Conservation (phyloP, 2,797 vertebrate species). For the Epinephelus malabaricus region DNA sequence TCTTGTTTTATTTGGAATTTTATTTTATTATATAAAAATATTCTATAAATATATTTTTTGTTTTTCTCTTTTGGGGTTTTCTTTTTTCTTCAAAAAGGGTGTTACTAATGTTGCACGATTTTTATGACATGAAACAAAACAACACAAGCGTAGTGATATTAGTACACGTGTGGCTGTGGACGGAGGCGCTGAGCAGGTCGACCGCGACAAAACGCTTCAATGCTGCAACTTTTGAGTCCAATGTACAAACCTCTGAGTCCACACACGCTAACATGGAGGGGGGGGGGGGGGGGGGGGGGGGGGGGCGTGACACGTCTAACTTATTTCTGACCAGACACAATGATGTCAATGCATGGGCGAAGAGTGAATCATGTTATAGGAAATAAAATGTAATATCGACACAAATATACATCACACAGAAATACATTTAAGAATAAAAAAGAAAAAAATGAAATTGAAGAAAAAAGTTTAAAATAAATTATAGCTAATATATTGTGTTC, state of each 20-base stretch:
- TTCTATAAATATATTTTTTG: conserved; percentile 87
- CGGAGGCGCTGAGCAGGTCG: conserved; percentile 75
- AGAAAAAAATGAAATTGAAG: conserved; percentile 84
- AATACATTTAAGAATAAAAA: conserved; percentile 85
- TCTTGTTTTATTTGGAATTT: conserved; percentile 83
- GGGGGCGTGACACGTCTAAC: conserved; percentile 77
- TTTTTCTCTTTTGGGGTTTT: conserved; percentile 73
- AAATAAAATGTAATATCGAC: conserved; percentile 86
- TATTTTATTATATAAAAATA: conserved; percentile 85
- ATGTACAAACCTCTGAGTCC: conserved; percentile 76
- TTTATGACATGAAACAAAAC: conserved; percentile 79
- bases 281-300: background rate
- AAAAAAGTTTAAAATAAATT: conserved; percentile 89
- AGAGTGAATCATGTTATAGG: conserved; percentile 84
- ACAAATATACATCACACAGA: conserved; percentile 89
- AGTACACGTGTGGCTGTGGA: conserved; percentile 76
- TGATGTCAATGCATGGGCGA: conserved; percentile 91
- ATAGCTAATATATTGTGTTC: conserved; percentile 98
- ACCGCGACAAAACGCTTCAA: conserved; percentile 81
- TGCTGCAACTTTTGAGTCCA: conserved; percentile 90
- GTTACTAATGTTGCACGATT: conserved; percentile 94
- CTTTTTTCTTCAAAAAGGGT: conserved; percentile 85
- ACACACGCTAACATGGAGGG: conserved; percentile 52
- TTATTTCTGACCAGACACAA: conserved; percentile 87
- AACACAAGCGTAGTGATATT: conserved; percentile 81